Conservation (phyloP, 2,797 vertebrate species). For the Manis javanica region DNA sequence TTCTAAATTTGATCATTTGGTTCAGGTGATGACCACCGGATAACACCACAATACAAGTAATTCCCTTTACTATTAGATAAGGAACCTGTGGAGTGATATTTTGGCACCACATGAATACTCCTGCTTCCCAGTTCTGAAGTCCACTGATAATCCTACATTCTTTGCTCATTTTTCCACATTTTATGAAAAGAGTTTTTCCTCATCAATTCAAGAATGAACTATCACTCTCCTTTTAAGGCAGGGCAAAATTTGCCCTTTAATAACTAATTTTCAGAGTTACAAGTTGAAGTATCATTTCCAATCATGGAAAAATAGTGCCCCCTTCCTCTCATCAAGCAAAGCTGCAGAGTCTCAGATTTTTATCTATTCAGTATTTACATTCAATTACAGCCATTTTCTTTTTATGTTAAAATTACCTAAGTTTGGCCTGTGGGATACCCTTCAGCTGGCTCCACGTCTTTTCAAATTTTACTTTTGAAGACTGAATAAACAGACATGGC, state of each 20-base stretch:
- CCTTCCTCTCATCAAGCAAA: background rate
- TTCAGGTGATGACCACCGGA: background rate
- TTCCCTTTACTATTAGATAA: background rate
- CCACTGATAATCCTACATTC: background rate
- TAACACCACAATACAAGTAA: background rate
- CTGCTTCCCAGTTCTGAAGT: background rate
- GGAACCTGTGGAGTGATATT: background rate
- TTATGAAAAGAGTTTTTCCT: background rate
- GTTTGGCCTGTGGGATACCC: background rate
- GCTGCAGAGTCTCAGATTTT: background rate
- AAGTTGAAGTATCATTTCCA: background rate
- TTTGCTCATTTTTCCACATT: too few relatives aligned
- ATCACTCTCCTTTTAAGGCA: background rate
- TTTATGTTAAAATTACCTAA: background rate
- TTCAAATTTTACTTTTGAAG: constrained; percentile 19
- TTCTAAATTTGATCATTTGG: background rate
- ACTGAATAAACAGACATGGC: background rate
- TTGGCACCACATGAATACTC: background rate
- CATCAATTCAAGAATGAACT: background rate
- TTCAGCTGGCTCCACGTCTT: background rate
- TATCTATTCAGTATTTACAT: background rate
- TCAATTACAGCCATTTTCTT: background rate
- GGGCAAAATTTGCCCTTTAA: background rate
- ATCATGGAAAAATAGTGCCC: background rate
- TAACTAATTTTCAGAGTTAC: background rate